A percentile compares a stretch with the other conserved stretches of the same genome.
phyloP scores from a whole-genome alignment of 1,140 invertebrate species.

The Euglossa dilemma region DNA sequence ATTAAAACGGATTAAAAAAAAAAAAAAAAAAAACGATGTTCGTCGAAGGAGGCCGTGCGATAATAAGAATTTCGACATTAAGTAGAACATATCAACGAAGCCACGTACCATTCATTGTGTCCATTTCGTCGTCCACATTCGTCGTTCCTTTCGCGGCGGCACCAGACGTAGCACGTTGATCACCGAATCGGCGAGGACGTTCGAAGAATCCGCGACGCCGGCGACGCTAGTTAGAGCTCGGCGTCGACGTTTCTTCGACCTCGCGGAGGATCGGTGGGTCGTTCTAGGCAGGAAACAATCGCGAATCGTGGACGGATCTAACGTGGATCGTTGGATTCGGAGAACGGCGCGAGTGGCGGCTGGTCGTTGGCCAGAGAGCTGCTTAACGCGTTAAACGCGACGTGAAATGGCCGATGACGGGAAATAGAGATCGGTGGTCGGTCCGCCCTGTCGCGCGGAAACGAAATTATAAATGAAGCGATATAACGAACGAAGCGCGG shows the following conservation, averaged over 20 bases:
- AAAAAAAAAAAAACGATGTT: background rate
- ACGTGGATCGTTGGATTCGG: background rate
- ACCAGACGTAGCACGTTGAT: too few species aligned
- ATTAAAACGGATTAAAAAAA: background rate
- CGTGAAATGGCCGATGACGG: background rate
- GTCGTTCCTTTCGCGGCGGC: conserved; percentile 25
- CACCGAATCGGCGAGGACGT: background rate
- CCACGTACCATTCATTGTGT: conserved; percentile 59
- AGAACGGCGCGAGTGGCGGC: background rate
- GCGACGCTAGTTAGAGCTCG: too few species aligned
- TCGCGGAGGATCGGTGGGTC: too few species aligned
- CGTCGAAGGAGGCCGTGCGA: conserved; percentile 61
- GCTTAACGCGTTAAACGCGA: background rate
- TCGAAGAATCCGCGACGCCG: too few species aligned
- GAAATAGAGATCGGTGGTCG: background rate
- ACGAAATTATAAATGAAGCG: conserved; percentile 13
- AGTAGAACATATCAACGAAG: conserved; percentile 76
- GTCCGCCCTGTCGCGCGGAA: background rate
- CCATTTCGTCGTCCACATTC: conserved; percentile 55
- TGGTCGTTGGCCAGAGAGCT: too few species aligned
- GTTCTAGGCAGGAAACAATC: background rate
- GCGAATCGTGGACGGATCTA: background rate
- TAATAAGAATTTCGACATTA: conserved; percentile 68
- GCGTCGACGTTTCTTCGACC: too few species aligned
- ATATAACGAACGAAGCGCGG: background rate